phyloP scores from a whole-genome alignment of 2,888 invertebrate genomes.

The Campoplex capitator region DNA sequence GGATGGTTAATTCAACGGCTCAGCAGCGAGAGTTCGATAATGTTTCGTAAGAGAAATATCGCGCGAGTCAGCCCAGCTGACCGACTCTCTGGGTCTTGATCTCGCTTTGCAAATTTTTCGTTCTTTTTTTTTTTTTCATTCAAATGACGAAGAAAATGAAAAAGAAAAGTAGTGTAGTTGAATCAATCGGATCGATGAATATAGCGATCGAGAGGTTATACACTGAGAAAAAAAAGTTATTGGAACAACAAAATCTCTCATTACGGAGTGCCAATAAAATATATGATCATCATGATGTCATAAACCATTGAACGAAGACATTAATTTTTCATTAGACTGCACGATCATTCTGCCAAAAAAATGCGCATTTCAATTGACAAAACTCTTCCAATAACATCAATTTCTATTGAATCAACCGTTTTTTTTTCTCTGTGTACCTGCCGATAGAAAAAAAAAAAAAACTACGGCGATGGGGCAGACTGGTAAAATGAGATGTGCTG shows the following conservation, averaged over 20 bases:
- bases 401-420: too few relatives aligned
- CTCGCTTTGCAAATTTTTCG: slow-evolving; percentile 28
- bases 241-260: too few relatives aligned
- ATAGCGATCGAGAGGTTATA: not conserved
- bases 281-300: too few relatives aligned
- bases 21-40: slow-evolving; percentile 59
- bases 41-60: slow-evolving; percentile 65
- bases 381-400: too few relatives aligned
- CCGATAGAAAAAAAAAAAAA: not conserved
- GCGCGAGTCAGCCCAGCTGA: slow-evolving; percentile 17
- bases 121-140: slow-evolving; percentile 26
- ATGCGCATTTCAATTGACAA: too few relatives aligned
- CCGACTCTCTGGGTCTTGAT: slow-evolving; percentile 30
- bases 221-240: too few relatives aligned
- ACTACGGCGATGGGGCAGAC: slow-evolving; percentile 3
- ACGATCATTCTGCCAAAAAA: too few relatives aligned
- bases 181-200: not conserved
- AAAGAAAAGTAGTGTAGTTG: not conserved
- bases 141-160: not conserved
- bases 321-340: too few relatives aligned
- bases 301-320: too few relatives aligned
- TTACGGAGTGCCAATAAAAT: too few relatives aligned
- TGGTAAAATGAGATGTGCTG: slow-evolving; percentile 44
- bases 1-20: slow-evolving; percentile 67
- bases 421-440: too few relatives aligned